Base-by-base conservation (phyloP, 2,888 invertebrate species). In the Dryadula phaetusa region DNA sequence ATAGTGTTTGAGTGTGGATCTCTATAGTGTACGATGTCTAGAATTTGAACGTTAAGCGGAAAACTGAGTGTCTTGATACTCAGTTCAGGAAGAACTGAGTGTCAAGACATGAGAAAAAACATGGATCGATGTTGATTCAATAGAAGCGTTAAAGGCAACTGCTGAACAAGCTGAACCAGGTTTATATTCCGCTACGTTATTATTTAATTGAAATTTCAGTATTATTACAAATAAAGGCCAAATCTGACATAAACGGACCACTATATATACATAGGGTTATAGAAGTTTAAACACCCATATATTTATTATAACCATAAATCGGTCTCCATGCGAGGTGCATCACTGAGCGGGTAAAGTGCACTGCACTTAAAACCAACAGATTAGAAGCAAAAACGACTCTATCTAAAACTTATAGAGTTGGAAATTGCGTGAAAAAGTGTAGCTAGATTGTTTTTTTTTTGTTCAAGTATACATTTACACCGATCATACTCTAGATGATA, bases 231-330 rank as follows among this genome's bases (percentile, higher is more conserved):
- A 7, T 20, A 18, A 18, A 60, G n/a, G 28, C 42, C 54, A 42
- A 58, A 44, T 65, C 62, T 65, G 65, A 68, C 63, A 63, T 70
- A 68, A 68, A 70, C 63, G 54, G 70, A 60, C 8, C 32, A 16
- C 53, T 49, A 52, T 10, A 52, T 52, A 62, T 47, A 62, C 64
- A 66, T 64, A 83, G 82, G 87, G 85, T 88, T 90, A 88, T 87
- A 76, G 80, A 82, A 87, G 86, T 87, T 92, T 88, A 90, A 90
- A 87, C 87, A 87, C 78, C 85, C 86, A 88, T 90, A 88, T 87
- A 90, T 90, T 90, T 91, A 92, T 89, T 88, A 88, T 86, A 86
- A 82, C 83, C 83, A 90, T 92, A 92, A 91, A 92, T 92, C 90
- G 89, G 86, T 86, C 89, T 87, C 76, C 78, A 75, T 78, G 84